Evolutionary conservation across 1,140 invertebrate genomes (phyloP).

Genomic region (Idris sp.): DNA sequence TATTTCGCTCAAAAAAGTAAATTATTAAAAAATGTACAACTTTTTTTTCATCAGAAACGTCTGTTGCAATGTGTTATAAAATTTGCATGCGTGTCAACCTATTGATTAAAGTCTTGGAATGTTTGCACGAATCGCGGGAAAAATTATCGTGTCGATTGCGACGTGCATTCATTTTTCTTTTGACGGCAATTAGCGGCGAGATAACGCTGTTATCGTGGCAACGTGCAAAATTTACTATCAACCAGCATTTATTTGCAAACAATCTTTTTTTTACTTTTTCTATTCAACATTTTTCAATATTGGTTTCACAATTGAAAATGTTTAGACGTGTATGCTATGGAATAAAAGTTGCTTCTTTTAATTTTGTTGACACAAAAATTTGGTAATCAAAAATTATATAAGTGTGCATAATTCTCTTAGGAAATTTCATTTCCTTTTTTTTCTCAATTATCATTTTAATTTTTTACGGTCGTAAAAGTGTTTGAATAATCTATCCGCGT

Average conservation of each 20-base stretch:
- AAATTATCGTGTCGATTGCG: conserved; percentile 19
- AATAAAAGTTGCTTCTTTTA: too few species aligned
- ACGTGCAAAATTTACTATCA: conserved; percentile 19
- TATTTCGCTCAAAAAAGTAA: too few species aligned
- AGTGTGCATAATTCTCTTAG: too few species aligned
- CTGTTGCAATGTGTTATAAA: conserved; percentile 13
- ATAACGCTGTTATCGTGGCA: conserved; percentile 18
- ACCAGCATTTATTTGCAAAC: conserved; percentile 9
- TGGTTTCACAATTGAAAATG: too few species aligned
- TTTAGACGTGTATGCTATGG: too few species aligned
- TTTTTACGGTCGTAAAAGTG: too few species aligned
- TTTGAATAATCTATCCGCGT: too few species aligned
- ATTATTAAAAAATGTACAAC: conserved; percentile 15
- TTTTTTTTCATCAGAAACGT: conserved; percentile 1
- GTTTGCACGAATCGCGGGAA: conserved; percentile 14
- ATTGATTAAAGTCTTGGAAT: conserved; percentile 27
- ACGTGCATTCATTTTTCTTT: conserved; percentile 8
- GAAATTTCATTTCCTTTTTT: too few species aligned
- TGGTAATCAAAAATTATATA: too few species aligned
- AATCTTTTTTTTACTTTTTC: not conserved
- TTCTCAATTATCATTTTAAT: too few species aligned
- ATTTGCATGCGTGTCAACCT: conserved; percentile 2
- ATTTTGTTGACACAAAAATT: too few species aligned
- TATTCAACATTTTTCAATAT: too few species aligned
- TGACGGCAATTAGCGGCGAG: conserved; percentile 15